phyloP scores from a whole-genome alignment of 2,113 vertebrate species.

The Passer montanus region DNA sequence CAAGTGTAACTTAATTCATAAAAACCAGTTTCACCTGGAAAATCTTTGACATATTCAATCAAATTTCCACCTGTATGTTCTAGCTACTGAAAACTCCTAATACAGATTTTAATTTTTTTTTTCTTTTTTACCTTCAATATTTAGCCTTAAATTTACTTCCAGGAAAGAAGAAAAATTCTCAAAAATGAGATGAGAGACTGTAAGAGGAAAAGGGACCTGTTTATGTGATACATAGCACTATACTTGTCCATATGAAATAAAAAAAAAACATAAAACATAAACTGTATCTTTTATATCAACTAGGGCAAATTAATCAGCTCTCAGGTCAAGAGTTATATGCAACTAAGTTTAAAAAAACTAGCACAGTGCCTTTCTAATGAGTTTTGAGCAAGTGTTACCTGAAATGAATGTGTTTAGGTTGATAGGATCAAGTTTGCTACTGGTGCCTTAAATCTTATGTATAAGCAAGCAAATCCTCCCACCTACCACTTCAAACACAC shows the following conservation, averaged over 20 bases:
- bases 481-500: background rate
- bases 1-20: slow-evolving; percentile 5
- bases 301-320: background rate
- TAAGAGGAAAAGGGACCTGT: background rate
- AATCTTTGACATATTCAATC: slow-evolving; percentile 1
- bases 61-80: background rate
- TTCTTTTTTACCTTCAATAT: background rate
- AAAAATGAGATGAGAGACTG: background rate
- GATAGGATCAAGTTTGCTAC: background rate
- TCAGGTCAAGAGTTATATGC: background rate
- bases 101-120: background rate
- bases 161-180: background rate
- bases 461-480: background rate
- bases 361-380: background rate
- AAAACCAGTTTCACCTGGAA: background rate
- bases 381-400: background rate
- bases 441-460: background rate
- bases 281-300: background rate
- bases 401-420: background rate
- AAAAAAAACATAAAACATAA: background rate
- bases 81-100: slow-evolving; percentile 15
- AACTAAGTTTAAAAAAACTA: background rate
- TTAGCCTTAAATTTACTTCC: background rate
- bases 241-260: background rate
- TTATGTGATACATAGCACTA: background rate